Base-by-base conservation (phyloP, 2,113 vertebrate genomes). In the Cephalophus harveyi region DNA sequence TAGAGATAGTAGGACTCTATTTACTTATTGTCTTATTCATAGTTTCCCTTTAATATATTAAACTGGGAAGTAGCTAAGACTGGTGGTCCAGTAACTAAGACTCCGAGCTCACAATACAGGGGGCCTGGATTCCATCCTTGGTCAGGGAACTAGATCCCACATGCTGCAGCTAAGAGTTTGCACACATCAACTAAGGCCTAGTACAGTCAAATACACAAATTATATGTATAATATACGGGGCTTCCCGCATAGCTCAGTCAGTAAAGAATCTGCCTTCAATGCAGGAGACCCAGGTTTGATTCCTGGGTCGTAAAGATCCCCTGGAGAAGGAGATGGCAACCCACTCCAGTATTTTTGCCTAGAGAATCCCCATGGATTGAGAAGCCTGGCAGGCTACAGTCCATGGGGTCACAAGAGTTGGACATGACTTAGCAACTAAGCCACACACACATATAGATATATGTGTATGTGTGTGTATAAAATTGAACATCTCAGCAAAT, bases 401-500 rank as follows among this genome's bases (percentile, higher is more conserved):
- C 23, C 23, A 25, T 43, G 40, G 40, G 11, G 40, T 43, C 40
- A 14, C 2, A 43, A 76, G 40, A 76, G 40, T 27, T 12, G 0
- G 71, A 76, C 23, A 76, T 1, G 0, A 76, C 71, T 76, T 40
- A 74, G 19, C 67, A 40, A 74, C 19, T 74, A 74, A 74, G 40
- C 19, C 67, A 40, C n/a, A 40, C 33, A 67, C 33, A n/a, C 33
- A n/a, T 2, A n/a, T 4, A n/a, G 2, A 30, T 67, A 21, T 21
- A 11, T 36, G 33, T 74, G n/a, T 67, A 25, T 25, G 36, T 40
- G 36, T 76, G 6, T 14, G 12, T 96, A 97, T 97, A 96, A 96
- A 97, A 98, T 93, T 86, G 96, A 92, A 64, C 28, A 97, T 96
- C 83, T 97, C 92, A 62, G 59, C 95, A 98, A 90, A 86, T 94